Conservation (phyloP, 2,888 invertebrate genomes). For the Suillia variegata region DNA sequence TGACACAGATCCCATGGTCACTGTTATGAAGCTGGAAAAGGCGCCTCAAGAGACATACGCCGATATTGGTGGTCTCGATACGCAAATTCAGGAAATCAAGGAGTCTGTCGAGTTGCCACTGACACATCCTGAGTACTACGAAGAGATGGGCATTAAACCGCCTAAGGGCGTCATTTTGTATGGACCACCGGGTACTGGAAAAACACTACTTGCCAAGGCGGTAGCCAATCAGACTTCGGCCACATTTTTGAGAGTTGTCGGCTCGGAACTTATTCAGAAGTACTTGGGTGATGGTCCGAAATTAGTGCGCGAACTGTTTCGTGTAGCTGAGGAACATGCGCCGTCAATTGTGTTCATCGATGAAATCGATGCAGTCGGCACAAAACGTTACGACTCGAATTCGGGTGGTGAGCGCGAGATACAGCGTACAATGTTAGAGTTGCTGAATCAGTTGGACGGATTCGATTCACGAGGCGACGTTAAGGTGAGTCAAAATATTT, state of each 20-base stretch:
- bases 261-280: conserved; percentile 99
- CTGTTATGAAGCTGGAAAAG: conserved; percentile 99
- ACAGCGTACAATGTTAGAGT: conserved; percentile 98
- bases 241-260: conserved; percentile 97
- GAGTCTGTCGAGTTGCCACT: conserved; percentile 98
- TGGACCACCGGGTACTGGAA: conserved; percentile 97
- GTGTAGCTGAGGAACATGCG: conserved; percentile 99
- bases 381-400: conserved; percentile 98
- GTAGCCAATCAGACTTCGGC: conserved; percentile 99
- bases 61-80: conserved; percentile 96
- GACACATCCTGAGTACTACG: conserved; percentile 99
- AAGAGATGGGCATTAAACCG: conserved; percentile 99
- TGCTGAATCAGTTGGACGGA: conserved; percentile 97
- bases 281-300: conserved; percentile 99
- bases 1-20: conserved; percentile 99
- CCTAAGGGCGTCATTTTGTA: conserved; percentile 99
- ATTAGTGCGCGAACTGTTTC: conserved; percentile 93
- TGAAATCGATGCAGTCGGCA: conserved; percentile 99
- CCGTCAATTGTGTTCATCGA: conserved; percentile 99
- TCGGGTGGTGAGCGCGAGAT: conserved; percentile 99
- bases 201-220: conserved; percentile 96
- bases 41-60: conserved; percentile 99
- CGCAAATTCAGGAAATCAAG: conserved; percentile 97
- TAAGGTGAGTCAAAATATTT: conserved; percentile 73
- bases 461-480: conserved; percentile 97